Percentiles rank a stretch among this genome's conserved stretches.
Conservation (phyloP, 2,797 vertebrate genomes). For the Enteromius trimaculatus region DNA sequence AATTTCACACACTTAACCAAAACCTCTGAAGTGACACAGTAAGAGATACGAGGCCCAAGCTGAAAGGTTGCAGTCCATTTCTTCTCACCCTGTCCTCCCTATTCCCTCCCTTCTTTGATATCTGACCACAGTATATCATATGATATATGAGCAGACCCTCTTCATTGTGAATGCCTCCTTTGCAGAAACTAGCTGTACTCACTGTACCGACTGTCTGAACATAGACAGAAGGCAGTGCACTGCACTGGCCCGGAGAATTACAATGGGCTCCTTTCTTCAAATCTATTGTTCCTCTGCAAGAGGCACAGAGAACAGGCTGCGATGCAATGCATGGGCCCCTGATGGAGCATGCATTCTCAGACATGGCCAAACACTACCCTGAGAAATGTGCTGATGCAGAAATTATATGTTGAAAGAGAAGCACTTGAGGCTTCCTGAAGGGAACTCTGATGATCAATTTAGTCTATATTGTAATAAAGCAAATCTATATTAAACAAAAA, state of each 20-base stretch:
- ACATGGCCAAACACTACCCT: constrained; percentile 60
- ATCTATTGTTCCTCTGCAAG: constrained; percentile 71
- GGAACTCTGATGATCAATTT: background rate
- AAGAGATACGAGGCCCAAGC: background rate
- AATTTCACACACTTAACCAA: constrained; percentile 24
- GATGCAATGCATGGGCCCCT: constrained; percentile 52
- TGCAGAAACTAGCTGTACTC: constrained; percentile 34
- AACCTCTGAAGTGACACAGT: constrained; percentile 7
- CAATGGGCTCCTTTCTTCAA: constrained; percentile 74
- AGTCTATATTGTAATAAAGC: background rate
- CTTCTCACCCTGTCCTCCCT: constrained; percentile 43
- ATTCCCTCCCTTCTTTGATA: constrained; percentile 39
- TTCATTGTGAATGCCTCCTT: constrained; percentile 31
- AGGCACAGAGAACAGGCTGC: constrained; percentile 66
- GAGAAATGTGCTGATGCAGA: constrained; percentile 59
- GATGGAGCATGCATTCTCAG: constrained; percentile 69
- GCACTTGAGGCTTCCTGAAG: background rate
- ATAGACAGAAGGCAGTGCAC: constrained; percentile 55
- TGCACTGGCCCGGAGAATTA: constrained; percentile 67
- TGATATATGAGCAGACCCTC: constrained; percentile 40
- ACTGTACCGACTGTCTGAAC: constrained; percentile 51
- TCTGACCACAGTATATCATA: constrained; percentile 40
- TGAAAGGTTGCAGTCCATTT: constrained; percentile 21
- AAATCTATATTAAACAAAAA: background rate
- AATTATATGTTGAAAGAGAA: constrained; percentile 39